A percentile compares a stretch with the other conserved stretches of the same genome.
These are phyloP conservation scores for Nephrotoma appendiculata DNA, from an alignment of 2,888 invertebrate genomes.

Conservation along the genomic window DNA sequence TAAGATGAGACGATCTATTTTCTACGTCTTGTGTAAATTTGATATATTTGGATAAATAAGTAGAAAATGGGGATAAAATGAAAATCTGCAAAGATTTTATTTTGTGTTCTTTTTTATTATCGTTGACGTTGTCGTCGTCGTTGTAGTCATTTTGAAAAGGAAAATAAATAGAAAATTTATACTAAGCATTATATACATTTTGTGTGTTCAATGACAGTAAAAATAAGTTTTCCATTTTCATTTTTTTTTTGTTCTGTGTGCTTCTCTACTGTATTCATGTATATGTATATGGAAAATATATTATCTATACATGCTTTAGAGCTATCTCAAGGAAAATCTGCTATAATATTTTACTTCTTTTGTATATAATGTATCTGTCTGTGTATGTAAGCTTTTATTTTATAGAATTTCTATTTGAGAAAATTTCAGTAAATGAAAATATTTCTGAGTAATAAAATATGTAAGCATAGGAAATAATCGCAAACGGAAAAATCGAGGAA, in stretches of 20 bases:
- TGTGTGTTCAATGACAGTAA: neutral
- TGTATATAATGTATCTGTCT: neutral
- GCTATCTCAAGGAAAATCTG: neutral
- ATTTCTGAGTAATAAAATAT: neutral
- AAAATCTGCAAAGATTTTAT: neutral
- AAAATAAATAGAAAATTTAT: neutral
- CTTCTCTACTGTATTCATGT: neutral
- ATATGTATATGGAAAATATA: neutral
- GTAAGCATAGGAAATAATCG: neutral
- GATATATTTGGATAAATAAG: neutral
- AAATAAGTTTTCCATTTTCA: neutral
- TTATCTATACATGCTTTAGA: neutral
- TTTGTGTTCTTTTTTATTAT: neutral
- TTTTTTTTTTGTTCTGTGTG: neutral
- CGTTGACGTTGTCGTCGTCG: neutral
- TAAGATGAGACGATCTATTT: neutral
- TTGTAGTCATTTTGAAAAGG: neutral
- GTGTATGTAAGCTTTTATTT: neutral
- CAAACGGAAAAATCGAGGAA: neutral
- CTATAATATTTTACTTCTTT: neutral
- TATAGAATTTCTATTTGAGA: neutral
- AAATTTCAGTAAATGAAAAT: neutral
- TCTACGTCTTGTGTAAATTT: neutral
- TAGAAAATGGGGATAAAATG: neutral
- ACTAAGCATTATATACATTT: neutral